Evolutionary conservation across 1,140 invertebrate species (phyloP).

Genomic region (Atta texana): DNA sequence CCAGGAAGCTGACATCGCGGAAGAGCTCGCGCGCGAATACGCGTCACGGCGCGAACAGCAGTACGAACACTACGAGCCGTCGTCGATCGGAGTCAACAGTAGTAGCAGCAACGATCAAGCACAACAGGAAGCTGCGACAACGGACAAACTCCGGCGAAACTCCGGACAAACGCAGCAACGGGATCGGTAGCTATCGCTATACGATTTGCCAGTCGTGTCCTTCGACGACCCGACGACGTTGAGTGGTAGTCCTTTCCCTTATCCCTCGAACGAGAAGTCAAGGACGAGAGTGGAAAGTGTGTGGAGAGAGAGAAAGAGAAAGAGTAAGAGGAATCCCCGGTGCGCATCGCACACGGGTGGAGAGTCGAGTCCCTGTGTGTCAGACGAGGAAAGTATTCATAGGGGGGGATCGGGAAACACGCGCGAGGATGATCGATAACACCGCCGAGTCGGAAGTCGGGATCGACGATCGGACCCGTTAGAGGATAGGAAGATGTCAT

Average conservation of each 20-base stretch:
- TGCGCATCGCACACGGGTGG: conserved; percentile 8
- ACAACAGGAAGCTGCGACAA: neutral
- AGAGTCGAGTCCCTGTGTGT: conserved; percentile 20
- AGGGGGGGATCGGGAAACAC: conserved; percentile 14
- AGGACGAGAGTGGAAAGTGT: conserved; percentile 27
- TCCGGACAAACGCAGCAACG: conserved; percentile 33
- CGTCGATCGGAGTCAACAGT: neutral
- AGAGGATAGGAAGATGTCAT: conserved; percentile 28
- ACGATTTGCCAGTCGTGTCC: conserved; percentile 3
- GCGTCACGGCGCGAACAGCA: conserved; percentile 17
- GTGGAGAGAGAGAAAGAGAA: neutral
- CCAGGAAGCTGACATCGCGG: conserved; percentile 47
- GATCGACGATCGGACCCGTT: conserved; percentile 38
- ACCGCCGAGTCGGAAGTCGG: neutral
- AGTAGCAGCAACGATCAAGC: conserved; percentile 14
- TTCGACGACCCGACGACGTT: conserved; percentile 20
- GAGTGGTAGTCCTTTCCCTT: conserved; percentile 41
- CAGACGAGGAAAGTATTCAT: conserved; percentile 16
- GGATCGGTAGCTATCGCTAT: conserved; percentile 7
- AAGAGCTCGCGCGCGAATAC: conserved; percentile 42
- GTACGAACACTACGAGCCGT: conserved; percentile 11
- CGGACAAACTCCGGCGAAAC: neutral
- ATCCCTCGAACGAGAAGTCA: conserved; percentile 21
- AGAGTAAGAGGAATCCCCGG: neutral
- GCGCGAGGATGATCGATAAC: conserved; percentile 56